Evolutionary conservation across 2,888 invertebrate genomes (phyloP), one percentile per base, ranked within the genome.

Genomic region (Petrophora chlorosata): DNA sequence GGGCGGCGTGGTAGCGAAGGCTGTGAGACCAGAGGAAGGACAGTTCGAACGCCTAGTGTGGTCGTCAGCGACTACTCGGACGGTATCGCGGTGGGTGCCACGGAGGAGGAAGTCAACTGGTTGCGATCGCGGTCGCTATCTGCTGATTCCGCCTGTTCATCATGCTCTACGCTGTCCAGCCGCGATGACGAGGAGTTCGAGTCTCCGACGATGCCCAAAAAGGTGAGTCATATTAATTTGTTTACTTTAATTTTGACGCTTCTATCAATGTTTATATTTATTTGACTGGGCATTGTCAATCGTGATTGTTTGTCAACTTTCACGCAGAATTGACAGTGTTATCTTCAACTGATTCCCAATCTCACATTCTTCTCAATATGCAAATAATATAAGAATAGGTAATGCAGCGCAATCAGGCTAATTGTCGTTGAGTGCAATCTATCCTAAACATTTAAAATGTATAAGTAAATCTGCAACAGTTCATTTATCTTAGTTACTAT

Each of bases 51-150:
- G 0, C 97, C 97, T 0, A 96, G 96, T 43, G 96, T 97, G 32
- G 96, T 97, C 2, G 95, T 97, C 28, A 96, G 96, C 70, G 97
- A 97, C 76, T 96, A 96, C 70, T 96, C 96, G 0, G 96, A 96
- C 68, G 96, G 86, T 0, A 73, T 82, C 16, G 86, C 83, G 1
- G 88, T 86, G 5, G 90, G 90, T 2, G 89, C 88, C 2, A 86
- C 88, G 0, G 80, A 80, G 42, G 89, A 87, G 63, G 90, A 89
- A 62, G 86, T 85, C 58, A 73, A 82, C 65, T 89, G 90, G 90
- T 67, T 90, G 59, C 62, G 90, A 23, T 75, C 90, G 41, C 69
- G 92, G 36, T 85, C 91, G 0, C 82, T 92, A 57, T 92, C 93
- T 8, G 92, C 94, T 0, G 93, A 93, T 44, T 95, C 95, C 1